Percentiles rank a stretch among this genome's conserved stretches.
These are phyloP conservation scores for Ectobius pallidus DNA, from an alignment of 2,888 invertebrate species.

Conservation along the genomic window DNA sequence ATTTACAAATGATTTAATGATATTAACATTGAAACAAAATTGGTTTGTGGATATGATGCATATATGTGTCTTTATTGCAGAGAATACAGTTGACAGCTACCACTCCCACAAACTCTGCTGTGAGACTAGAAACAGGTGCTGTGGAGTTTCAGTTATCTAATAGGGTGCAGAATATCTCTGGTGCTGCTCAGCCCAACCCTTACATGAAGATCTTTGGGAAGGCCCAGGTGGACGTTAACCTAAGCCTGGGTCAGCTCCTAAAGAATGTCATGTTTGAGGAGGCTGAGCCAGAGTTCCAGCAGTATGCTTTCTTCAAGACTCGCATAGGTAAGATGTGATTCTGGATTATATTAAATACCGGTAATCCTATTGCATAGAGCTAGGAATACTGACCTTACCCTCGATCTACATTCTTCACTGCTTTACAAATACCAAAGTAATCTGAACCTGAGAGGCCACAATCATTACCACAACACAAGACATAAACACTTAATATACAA, in stretches of 20 bases:
- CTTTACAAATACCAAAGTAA: no score
- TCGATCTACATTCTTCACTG: no score
- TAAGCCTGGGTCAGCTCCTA: slow-evolving; percentile 93
- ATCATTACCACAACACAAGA: neutral
- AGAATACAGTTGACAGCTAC: slow-evolving; percentile 97
- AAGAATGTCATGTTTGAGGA: slow-evolving; percentile 96
- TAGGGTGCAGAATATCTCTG: slow-evolving; percentile 86
- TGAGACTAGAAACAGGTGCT: slow-evolving; percentile 93
- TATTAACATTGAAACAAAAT: no score
- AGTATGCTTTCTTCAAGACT: slow-evolving; percentile 97
- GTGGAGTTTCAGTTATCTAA: slow-evolving; percentile 94
- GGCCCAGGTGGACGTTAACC: slow-evolving; percentile 90
- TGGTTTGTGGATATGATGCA: no score
- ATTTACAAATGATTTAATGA: no score
- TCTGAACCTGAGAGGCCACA: no score
- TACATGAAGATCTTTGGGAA: slow-evolving; percentile 76
- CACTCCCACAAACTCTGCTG: slow-evolving; percentile 96
- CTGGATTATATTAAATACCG: neutral
- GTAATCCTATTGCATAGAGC: no score
- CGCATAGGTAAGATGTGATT: slow-evolving; percentile 69
- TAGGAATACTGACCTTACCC: no score
- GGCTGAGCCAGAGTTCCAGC: slow-evolving; percentile 96
- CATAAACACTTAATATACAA: neutral
- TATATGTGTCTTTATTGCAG: no score
- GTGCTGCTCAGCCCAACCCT: slow-evolving; percentile 61